phyloP scores from a whole-genome alignment of 2,888 invertebrate genomes.

The Agrochola litura region DNA sequence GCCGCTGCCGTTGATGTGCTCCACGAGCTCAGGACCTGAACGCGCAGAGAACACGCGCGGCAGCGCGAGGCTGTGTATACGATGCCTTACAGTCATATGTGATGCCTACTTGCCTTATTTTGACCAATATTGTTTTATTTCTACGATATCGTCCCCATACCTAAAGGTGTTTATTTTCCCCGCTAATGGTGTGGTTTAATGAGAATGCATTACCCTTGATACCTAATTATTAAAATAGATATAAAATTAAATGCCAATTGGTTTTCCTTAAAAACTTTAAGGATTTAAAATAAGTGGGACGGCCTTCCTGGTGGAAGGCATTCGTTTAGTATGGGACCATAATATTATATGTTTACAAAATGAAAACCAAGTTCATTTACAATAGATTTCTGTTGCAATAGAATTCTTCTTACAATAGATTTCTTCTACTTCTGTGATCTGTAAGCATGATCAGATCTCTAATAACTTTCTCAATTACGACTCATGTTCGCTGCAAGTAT shows the following conservation, averaged over 20 bases:
- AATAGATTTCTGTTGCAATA: background rate
- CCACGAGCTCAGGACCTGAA: background rate
- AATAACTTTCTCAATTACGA: background rate
- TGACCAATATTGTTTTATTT: background rate
- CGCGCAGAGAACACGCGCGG: background rate
- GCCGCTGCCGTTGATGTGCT: background rate
- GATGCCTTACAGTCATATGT: background rate
- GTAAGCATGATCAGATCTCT: background rate
- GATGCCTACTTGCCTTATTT: background rate
- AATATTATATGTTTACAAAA: background rate
- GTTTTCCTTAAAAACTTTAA: constrained; percentile 1
- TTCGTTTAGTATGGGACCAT: background rate
- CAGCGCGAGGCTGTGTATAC: background rate
- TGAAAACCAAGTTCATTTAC: background rate
- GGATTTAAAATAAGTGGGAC: background rate
- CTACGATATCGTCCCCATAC: background rate
- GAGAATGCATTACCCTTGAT: background rate
- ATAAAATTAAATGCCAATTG: background rate
- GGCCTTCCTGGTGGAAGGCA: background rate
- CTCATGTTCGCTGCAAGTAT: too few species aligned
- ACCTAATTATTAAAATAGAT: background rate
- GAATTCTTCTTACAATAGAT: background rate
- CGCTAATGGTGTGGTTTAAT: constrained; percentile 21
- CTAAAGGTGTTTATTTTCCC: background rate
- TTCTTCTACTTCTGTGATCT: background rate